Conservation (phyloP, 2,888 invertebrate species). For the Brenthis hecate region DNA sequence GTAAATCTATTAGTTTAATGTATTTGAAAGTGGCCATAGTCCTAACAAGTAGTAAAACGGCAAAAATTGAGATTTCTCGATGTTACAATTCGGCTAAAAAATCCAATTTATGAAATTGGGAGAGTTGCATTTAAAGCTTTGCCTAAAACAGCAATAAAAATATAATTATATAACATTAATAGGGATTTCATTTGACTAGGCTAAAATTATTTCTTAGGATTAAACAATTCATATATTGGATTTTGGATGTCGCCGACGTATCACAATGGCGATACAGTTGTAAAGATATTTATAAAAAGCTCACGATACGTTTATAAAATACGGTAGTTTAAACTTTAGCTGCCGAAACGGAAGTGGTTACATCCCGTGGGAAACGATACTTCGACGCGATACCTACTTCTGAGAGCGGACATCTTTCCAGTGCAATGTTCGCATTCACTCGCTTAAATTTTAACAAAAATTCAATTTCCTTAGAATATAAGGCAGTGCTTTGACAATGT, state of each 20-base stretch:
- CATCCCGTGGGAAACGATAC: constrained; percentile 49
- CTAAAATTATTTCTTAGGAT: constrained; percentile 46
- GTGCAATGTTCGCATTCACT: constrained; percentile 46
- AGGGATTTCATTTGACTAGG: constrained; percentile 37
- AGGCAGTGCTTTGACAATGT: constrained; percentile 73
- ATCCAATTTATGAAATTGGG: constrained; percentile 63
- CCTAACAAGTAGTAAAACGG: constrained; percentile 41
- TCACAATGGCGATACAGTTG: constrained; percentile 59
- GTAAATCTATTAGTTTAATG: constrained; percentile 7
- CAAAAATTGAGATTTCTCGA: constrained; percentile 53
- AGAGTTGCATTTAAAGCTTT: constrained; percentile 40
- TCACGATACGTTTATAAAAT: constrained; percentile 60
- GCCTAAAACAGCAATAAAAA: constrained; percentile 65
- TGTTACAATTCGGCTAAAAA: constrained; percentile 53
- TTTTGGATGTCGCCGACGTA: constrained; percentile 37
- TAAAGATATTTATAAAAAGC: constrained; percentile 70
- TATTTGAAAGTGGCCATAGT: constrained; percentile 41
- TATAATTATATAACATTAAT: constrained; percentile 38
- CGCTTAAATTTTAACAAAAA: constrained; percentile 52
- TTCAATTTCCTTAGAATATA: constrained; percentile 68
- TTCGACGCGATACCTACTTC: constrained; percentile 52
- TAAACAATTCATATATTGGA: constrained; percentile 42
- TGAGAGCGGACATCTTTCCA: constrained; percentile 56
- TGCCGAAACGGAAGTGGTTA: constrained; percentile 39
- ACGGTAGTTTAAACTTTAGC: constrained; percentile 45